A percentile compares a stretch with the other conserved stretches of the same genome.
These are phyloP conservation scores for Takifugu bimaculatus DNA, from an alignment of 2,113 vertebrate species.

Conservation along the genomic window DNA sequence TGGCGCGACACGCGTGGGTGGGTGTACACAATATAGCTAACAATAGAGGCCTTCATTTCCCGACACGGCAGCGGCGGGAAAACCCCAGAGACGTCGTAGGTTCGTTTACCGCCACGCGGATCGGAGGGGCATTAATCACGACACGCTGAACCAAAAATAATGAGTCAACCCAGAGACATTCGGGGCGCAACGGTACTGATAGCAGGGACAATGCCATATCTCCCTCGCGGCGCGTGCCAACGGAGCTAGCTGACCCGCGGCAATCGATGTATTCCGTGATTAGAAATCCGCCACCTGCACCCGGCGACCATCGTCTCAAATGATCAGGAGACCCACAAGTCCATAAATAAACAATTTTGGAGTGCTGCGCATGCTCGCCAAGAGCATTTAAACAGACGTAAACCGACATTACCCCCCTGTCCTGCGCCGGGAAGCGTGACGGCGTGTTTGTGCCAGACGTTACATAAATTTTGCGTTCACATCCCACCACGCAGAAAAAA, in stretches of 20 bases:
- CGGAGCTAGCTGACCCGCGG: too few species aligned
- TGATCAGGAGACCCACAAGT: too few species aligned
- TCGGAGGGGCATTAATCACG: constrained; percentile 55
- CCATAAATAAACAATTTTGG: constrained; percentile 2
- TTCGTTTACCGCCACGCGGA: constrained; percentile 39
- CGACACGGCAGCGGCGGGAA: constrained; percentile 18
- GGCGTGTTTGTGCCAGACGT: constrained; percentile 29
- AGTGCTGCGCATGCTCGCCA: constrained; percentile 23
- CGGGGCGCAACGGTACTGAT: constrained; percentile 10
- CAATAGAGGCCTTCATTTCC: too few species aligned
- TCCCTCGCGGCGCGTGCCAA: too few species aligned
- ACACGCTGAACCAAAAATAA: constrained; percentile 58
- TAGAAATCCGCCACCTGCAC: too few species aligned
- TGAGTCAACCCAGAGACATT: constrained; percentile 42
- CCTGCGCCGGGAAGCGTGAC: constrained; percentile 38
- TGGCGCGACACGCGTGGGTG: too few species aligned
- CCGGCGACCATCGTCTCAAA: too few species aligned
- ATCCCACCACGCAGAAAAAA: constrained; percentile 29
- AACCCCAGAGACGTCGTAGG: constrained; percentile 38
- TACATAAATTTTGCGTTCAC: constrained; percentile 18
- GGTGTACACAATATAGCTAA: too few species aligned
- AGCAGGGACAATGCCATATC: constrained; percentile 3
- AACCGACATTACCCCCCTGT: constrained; percentile 26
- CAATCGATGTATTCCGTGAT: too few species aligned
- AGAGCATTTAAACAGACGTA: constrained; percentile 31